Conservation (phyloP, 2,113 vertebrate species). For the Hyperopisus bebe region DNA sequence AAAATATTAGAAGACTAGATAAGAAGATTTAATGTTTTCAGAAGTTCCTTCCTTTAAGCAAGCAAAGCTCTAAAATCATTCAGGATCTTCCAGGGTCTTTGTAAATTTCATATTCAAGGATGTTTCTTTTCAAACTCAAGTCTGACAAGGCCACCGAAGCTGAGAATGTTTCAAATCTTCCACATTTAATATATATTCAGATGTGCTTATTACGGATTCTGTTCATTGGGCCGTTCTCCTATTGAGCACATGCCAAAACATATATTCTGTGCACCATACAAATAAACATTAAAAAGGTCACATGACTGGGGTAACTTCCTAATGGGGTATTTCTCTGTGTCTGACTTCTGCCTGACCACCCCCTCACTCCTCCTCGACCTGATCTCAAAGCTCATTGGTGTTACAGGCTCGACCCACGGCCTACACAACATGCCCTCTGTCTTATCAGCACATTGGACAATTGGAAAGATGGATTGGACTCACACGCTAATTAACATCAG, state of each 20-base stretch:
- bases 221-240: background rate
- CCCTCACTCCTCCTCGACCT: background rate
- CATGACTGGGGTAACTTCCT: background rate
- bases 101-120: constrained; percentile 11
- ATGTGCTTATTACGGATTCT: background rate
- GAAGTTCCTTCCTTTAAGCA: background rate
- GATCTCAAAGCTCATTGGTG: background rate
- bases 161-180: background rate
- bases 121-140: background rate
- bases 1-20: background rate
- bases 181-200: constrained; percentile 14
- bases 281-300: constrained; percentile 7
- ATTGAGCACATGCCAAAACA: background rate
- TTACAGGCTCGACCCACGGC: background rate
- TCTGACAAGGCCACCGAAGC: background rate
- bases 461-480: background rate
- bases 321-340: background rate
- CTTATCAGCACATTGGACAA: background rate
- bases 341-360: background rate
- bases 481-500: constrained; percentile 42
- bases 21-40: background rate
- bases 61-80: background rate
- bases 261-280: background rate
- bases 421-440: background rate
- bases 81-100: background rate